Conservation (phyloP, 2,797 vertebrate genomes). For the Geotrypetes seraphini region DNA sequence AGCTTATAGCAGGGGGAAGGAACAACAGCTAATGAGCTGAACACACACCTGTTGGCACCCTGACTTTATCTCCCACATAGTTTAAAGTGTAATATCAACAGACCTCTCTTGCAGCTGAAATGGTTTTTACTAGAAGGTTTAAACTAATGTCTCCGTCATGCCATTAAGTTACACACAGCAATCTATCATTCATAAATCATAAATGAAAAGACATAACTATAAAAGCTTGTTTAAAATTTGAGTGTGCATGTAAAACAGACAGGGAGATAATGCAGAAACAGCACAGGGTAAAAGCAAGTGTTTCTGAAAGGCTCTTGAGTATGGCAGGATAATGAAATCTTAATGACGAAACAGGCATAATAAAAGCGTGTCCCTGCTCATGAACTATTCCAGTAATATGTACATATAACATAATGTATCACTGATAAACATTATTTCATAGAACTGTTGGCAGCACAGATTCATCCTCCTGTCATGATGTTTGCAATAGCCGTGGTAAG, state of each 20-base stretch:
- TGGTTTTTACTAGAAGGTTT: conserved; percentile 98
- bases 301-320: conserved; percentile 59
- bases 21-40: conserved; percentile 21
- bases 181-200: conserved; percentile 90
- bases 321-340: conserved; percentile 81
- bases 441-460: conserved; percentile 32
- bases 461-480: conserved; percentile 32
- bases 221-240: conserved; percentile 78
- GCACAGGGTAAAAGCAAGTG: conserved; percentile 55
- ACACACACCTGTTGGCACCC: conserved; percentile 38
- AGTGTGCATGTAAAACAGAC: conserved; percentile 80
- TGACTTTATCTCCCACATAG: conserved; percentile 69
- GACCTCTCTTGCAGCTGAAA: conserved; percentile 93
- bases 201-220: conserved; percentile 77
- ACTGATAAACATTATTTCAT: conserved; percentile 58
- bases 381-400: conserved; percentile 40
- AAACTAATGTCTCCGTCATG: conserved; percentile 94
- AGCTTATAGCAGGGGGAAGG: conserved; percentile 6
- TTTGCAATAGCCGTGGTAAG: no score
- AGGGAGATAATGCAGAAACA: conserved; percentile 78
- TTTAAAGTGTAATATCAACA: conserved; percentile 92
- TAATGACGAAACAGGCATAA: conserved; percentile 98
- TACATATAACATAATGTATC: conserved; percentile 45
- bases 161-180: conserved; percentile 79
- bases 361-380: conserved; percentile 58